These are phyloP conservation scores for Oplegnathus fasciatus DNA, from an alignment of 2,113 vertebrate species.

Conservation along the genomic window DNA sequence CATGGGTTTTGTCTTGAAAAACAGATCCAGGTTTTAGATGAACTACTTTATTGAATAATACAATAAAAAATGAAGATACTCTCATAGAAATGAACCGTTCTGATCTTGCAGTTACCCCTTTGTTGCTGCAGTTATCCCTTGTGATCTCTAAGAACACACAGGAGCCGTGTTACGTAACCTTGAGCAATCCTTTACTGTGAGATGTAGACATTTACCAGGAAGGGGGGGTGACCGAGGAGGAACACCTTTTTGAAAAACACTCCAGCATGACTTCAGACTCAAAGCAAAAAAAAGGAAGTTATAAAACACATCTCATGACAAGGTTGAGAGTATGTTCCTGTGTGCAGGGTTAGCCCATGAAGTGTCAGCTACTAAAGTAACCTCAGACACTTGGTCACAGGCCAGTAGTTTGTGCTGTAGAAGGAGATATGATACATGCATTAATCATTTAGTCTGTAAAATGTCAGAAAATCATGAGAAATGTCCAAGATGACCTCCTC, in stretches of 20 bases:
- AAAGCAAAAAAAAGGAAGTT: constrained; percentile 26
- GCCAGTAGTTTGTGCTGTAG: neutral
- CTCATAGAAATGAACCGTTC: rapidly evolving
- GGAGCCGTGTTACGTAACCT: constrained; percentile 7
- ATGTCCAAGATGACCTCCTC: neutral
- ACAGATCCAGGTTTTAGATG: neutral
- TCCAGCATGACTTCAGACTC: constrained; percentile 4
- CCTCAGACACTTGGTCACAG: neutral
- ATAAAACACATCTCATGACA: constrained; percentile 29
- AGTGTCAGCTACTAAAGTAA: neutral
- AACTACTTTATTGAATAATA: neutral
- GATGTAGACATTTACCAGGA: constrained; percentile 11
- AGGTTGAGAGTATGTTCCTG: neutral
- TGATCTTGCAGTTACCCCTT: neutral
- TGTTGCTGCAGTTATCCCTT: neutral
- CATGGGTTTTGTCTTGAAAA: neutral
- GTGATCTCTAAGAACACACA: constrained; percentile 1
- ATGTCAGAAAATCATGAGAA: too few relatives aligned
- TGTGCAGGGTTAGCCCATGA: neutral
- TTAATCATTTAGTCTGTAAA: neutral
- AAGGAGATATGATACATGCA: neutral
- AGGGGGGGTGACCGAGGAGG: neutral
- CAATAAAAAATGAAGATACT: neutral
- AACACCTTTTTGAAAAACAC: constrained; percentile 10
- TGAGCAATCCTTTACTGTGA: neutral